phyloP scores from a whole-genome alignment of 53 echinoderm and acorn worm genomes.

The Holothuria scabra region DNA sequence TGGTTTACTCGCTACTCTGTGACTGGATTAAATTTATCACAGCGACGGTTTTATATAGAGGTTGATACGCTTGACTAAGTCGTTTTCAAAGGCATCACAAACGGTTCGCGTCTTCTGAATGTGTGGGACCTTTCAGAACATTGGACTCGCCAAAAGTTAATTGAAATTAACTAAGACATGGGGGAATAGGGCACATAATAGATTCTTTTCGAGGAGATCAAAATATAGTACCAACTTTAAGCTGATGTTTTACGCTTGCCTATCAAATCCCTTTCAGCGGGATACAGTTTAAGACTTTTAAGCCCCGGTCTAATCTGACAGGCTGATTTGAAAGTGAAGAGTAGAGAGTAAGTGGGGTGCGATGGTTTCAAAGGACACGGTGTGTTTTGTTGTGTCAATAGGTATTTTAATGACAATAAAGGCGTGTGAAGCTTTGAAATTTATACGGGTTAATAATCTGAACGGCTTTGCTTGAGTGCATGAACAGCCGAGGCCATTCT shows the following conservation, averaged over 20 bases:
- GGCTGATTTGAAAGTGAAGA: not conserved
- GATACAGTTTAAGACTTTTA: slow-evolving; percentile 18
- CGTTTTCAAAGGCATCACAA: slow-evolving; percentile 26
- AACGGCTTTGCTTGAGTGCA: too few relatives aligned
- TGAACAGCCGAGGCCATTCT: too few relatives aligned
- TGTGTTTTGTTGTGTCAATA: slow-evolving; percentile 40
- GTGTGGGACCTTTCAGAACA: too few relatives aligned
- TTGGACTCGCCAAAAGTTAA: not conserved
- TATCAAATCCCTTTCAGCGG: not conserved
- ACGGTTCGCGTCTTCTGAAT: too few relatives aligned
- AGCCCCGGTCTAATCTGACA: slow-evolving; percentile 11
- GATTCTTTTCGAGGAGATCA: not conserved
- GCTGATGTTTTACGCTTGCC: slow-evolving; percentile 18
- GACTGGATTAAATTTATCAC: too few relatives aligned
- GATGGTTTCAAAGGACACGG: not conserved
- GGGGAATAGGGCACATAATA: not conserved
- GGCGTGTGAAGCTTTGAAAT: slow-evolving; percentile 37
- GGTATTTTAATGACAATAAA: slow-evolving; percentile 30
- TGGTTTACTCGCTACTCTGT: too few relatives aligned
- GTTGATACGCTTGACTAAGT: slow-evolving; percentile 36
- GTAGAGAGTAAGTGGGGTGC: slow-evolving; percentile 22
- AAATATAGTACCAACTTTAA: not conserved
- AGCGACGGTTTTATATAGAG: too few relatives aligned
- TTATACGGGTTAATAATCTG: slow-evolving; percentile 23
- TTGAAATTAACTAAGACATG: slow-evolving; percentile 20